Evolutionary conservation across 2,797 vertebrate genomes (phyloP), one percentile per base, ranked within the genome.

Genomic region (Tapera naevia): DNA sequence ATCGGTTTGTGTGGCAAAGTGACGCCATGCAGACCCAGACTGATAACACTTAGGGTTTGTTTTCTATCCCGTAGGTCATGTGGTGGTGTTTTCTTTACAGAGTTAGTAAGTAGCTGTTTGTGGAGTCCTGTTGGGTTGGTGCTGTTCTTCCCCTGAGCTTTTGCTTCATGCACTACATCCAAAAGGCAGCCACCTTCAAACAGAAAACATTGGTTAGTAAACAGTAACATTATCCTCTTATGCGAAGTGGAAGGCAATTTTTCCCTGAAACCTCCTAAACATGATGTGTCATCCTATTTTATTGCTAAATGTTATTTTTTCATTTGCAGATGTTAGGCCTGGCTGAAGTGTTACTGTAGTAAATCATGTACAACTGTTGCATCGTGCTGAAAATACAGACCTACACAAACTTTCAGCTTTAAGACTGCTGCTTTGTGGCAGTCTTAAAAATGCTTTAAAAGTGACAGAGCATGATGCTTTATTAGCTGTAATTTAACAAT

Each of bases 291-390:
- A 37, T 66, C 61, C 28, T 6, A 1, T 76, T 73, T 88, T 62
- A 37, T 60, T 87, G 64, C 46, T 89, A 18, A 70, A 54, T 28
- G 53, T 75, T 80, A 62, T 72, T 80, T 83, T 83, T 89, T 50
- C 30, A 1, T 60, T 95, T 93, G 48, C 37, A 25, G 32, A 25
- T 69, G 66, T 62, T 61, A 62, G 51, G 33, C 62, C 61, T 62
- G 78, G 19, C 41, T 65, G 39, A 70, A 62, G 53, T 28, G 51
- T 91, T 70, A 19, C 51, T 80, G 1, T 22, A 33, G 54, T 48
- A 82, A 90, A 69, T 69, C 54, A n/a, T 28, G 14, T 5, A 13
- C 25, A 39, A 8, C 25, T 75, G 2, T 62, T 91, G 10, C 30
- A 8, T 74, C 0, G 11, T n/a, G 17, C 71, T 74, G 37, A 35